Evolutionary conservation across 1,140 invertebrate species (phyloP).

Genomic region (Meloidogyne floridensis): DNA sequence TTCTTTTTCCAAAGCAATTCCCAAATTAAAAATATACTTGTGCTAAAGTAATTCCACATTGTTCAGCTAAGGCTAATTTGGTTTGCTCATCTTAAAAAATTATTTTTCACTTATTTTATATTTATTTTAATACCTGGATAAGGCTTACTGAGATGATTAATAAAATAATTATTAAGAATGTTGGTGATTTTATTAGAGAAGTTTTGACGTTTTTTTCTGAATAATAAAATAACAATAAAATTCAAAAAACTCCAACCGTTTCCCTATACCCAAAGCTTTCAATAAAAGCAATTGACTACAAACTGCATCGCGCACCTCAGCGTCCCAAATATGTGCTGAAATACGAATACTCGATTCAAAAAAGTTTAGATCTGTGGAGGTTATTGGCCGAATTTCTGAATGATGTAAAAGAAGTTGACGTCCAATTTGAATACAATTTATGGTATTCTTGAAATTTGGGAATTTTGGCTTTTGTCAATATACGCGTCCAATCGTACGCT

Average conservation of each 20-base stretch:
- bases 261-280: background rate
- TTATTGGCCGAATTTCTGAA: slow-evolving; percentile 17
- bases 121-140: slow-evolving; percentile 12
- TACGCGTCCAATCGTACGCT: too few species aligned
- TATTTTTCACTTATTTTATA: background rate
- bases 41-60: slow-evolving; percentile 34
- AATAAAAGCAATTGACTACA: slow-evolving; percentile 29
- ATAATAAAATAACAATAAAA: background rate
- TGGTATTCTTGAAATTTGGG: background rate
- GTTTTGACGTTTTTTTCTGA: slow-evolving; percentile 21
- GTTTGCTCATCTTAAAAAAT: slow-evolving; percentile 19
- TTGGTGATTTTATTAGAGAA: slow-evolving; percentile 8
- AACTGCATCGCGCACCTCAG: slow-evolving; percentile 19
- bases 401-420: slow-evolving; percentile 12
- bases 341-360: slow-evolving; percentile 3
- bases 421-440: background rate
- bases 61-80: slow-evolving; percentile 10
- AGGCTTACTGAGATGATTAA: slow-evolving; percentile 18
- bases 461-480: background rate
- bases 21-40: slow-evolving; percentile 14
- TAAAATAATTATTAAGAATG: slow-evolving; percentile 25
- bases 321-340: background rate
- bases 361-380: background rate
- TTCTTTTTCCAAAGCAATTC: too few species aligned
- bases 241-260: background rate